Conservation (phyloP, 53 echinoderm and acorn worm genomes). For the Mesocentrotus franciscanus region DNA sequence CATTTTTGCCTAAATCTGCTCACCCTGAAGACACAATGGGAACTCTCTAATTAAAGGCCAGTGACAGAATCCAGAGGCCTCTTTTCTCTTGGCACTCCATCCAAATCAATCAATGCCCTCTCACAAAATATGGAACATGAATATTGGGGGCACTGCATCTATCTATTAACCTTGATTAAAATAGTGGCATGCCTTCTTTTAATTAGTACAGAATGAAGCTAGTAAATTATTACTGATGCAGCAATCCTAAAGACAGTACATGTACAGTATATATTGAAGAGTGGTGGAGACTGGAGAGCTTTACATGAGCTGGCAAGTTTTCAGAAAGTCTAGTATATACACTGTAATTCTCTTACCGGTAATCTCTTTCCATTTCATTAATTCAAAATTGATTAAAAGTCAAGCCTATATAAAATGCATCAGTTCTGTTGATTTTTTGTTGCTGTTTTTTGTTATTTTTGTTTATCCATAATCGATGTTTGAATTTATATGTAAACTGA, state of each 20-base stretch:
- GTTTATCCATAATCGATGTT: too few species aligned
- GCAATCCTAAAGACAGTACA: background rate
- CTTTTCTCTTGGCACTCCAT: background rate
- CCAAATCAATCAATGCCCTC: background rate
- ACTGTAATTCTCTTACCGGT: too few species aligned
- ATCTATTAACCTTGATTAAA: background rate
- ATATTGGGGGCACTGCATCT: background rate
- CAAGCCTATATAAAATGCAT: too few species aligned
- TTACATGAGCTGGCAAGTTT: too few species aligned
- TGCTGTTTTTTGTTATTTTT: too few species aligned
- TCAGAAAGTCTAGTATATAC: too few species aligned
- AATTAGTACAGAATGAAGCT: background rate
- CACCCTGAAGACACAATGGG: background rate
- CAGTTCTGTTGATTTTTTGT: too few species aligned
- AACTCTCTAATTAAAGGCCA: slow-evolving; percentile 39
- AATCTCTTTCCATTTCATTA: too few species aligned
- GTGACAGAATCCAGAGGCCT: slow-evolving; percentile 7
- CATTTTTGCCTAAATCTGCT: slow-evolving; percentile 28
- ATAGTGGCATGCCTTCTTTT: background rate
- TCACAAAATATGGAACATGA: slow-evolving; percentile 19
- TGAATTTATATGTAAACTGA: too few species aligned
- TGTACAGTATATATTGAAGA: background rate
- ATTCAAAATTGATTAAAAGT: too few species aligned
- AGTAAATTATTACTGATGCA: background rate
- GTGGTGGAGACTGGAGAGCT: too few species aligned